Conservation (phyloP, 1,140 invertebrate species). For the Rhynchophorus ferrugineus region DNA sequence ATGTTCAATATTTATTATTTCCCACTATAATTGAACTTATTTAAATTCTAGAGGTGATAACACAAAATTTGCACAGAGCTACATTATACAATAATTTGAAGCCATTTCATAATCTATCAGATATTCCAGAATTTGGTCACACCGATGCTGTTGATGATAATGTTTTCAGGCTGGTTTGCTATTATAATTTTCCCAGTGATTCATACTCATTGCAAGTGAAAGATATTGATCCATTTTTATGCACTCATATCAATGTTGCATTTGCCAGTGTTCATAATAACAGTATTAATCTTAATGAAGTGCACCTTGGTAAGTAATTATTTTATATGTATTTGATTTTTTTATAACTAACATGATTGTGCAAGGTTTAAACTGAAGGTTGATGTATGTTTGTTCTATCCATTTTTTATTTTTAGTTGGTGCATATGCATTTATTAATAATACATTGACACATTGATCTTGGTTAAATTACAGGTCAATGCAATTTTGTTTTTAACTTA, state of each 20-base stretch:
- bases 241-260: conserved; percentile 75
- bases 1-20: no score
- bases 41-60: conserved; percentile 18
- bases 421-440: no score
- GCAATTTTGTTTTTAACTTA: no score
- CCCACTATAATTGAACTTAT: no score
- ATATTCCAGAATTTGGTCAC: conserved; percentile 5
- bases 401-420: no score
- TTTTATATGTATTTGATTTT: not conserved
- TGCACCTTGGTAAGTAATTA: conserved; percentile 18
- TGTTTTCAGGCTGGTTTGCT: conserved; percentile 50
- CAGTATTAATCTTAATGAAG: conserved; percentile 40
- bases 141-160: not conserved
- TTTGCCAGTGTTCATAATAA: conserved; percentile 61
- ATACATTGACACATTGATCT: no score
- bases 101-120: conserved; percentile 2
- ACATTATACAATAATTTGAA: conserved; percentile 15
- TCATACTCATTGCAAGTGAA: conserved; percentile 45
- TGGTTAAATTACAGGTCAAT: no score
- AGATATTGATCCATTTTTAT: conserved; percentile 59
- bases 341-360: no score
- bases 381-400: no score
- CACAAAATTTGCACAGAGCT: conserved; percentile 18
- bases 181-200: conserved; percentile 51
- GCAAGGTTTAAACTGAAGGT: no score